Evolutionary conservation across 2,797 vertebrate species (phyloP), one percentile per base, ranked within the genome.

Genomic region (Sarcophilus harrisii): DNA sequence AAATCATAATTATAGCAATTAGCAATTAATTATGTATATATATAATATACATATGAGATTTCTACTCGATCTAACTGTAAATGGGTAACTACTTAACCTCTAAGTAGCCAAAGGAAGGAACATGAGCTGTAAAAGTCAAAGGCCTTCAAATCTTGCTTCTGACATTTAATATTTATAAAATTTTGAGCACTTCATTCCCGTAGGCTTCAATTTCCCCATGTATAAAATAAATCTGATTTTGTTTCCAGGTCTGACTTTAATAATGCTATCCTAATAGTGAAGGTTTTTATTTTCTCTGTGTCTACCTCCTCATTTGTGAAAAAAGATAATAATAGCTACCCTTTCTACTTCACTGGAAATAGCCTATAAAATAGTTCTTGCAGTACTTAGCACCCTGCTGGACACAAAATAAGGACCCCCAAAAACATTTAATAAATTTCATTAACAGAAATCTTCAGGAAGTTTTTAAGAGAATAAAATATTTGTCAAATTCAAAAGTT

Each of bases 31-130:
- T 57, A 57, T 57, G 57, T 57, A 18, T 57, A 57, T 57, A 57
- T 3, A 57, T 14, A 57, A 57, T 57, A 18, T 45, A 81, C 38
- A 45, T 45, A 38, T 45, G 18, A 3, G 18, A 81, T 81, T 81
- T 81, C 66, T 81, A 81, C 6, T 81, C 66, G 24, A 81, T 1
- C 18, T 45, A 21, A 45, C n/a, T 81, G 24, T 81, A 81, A 81
- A 1, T 45, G 18, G 5, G n/a, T 81, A 24, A 73, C 16, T 38
- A 73, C n/a, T 73, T 73, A 73, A 81, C 18, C 8, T 45, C 66
- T 81, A 73, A 29, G 18, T 81, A 95, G 98, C 95, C 93, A 97
- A 96, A 96, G 96, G 96, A 94, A 95, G 97, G 66, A 96, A n/a
- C 58, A 95, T 89, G 24, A 1, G 91, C 91, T 52, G 54, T 27